Evolutionary conservation across 2,888 invertebrate genomes (phyloP).

Genomic region (Arge pagana): DNA sequence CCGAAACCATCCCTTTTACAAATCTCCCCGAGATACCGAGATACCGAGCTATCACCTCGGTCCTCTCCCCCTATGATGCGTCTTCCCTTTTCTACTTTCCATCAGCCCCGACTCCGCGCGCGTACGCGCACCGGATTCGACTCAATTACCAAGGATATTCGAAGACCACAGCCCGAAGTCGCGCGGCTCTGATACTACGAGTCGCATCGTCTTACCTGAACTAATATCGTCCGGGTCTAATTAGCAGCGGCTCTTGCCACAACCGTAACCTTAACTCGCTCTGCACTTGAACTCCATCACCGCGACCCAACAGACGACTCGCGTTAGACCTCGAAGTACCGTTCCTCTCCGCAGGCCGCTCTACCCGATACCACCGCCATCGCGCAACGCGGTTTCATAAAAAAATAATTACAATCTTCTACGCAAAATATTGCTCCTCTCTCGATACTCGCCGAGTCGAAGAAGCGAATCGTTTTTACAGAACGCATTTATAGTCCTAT

Average conservation of each 20-base stretch:
- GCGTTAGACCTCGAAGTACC: constrained; percentile 2
- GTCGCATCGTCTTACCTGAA: constrained; percentile 45
- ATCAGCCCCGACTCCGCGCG: too few relatives aligned
- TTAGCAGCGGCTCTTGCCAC: constrained; percentile 38
- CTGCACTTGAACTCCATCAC: not conserved
- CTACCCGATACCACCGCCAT: too few relatives aligned
- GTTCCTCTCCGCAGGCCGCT: constrained; percentile 3
- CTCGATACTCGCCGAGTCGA: too few relatives aligned
- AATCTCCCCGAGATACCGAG: too few relatives aligned
- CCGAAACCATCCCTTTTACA: too few relatives aligned
- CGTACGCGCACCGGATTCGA: not conserved
- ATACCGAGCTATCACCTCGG: too few relatives aligned
- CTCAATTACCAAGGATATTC: not conserved
- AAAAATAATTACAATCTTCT: too few relatives aligned
- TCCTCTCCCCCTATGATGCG: not conserved
- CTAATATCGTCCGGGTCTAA: constrained; percentile 50
- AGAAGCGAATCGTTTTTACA: too few relatives aligned
- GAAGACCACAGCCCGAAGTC: not conserved
- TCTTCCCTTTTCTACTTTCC: constrained; percentile 23
- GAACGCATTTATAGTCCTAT: too few relatives aligned
- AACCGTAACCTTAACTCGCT: not conserved
- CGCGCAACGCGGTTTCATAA: too few relatives aligned
- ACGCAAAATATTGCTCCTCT: too few relatives aligned
- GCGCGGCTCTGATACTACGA: constrained; percentile 14
- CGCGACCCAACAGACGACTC: not conserved